Conservation (phyloP, 2,888 invertebrate species). For the Sipha maydis region DNA sequence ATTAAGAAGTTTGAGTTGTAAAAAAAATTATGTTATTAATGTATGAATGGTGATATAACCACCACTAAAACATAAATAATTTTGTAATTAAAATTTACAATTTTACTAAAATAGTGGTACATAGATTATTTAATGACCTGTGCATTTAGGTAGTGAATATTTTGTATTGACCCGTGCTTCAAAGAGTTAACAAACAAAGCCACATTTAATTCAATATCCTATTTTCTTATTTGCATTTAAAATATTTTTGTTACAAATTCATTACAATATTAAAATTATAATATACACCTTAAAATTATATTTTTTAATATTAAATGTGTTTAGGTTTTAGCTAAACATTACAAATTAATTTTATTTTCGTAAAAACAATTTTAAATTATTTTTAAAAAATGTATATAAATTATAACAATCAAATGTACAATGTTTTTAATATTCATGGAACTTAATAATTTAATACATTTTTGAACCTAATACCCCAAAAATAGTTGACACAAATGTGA, state of each 20-base stretch:
- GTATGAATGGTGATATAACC: too few species aligned
- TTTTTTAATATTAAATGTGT: neutral
- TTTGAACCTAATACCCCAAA: conserved; percentile 25
- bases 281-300: neutral
- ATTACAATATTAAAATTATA: neutral
- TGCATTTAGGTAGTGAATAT: too few species aligned
- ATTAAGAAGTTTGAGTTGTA: too few species aligned
- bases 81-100: too few species aligned
- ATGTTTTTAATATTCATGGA: neutral
- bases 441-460: conserved; percentile 6
- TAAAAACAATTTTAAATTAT: conserved; percentile 22
- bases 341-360: conserved; percentile 2
- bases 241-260: neutral
- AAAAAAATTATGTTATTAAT: too few species aligned
- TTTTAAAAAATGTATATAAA: neutral
- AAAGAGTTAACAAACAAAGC: too few species aligned
- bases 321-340: conserved; percentile 8
- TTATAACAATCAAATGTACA: conserved; percentile 15
- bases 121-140: too few species aligned
- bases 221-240: neutral
- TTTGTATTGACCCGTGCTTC: too few species aligned
- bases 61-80: too few species aligned
- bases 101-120: too few species aligned
- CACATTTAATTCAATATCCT: too few species aligned
- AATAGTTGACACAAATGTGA: conserved; percentile 32